Conservation (phyloP, 2,888 invertebrate genomes). For the Pristionchus arcanus region DNA sequence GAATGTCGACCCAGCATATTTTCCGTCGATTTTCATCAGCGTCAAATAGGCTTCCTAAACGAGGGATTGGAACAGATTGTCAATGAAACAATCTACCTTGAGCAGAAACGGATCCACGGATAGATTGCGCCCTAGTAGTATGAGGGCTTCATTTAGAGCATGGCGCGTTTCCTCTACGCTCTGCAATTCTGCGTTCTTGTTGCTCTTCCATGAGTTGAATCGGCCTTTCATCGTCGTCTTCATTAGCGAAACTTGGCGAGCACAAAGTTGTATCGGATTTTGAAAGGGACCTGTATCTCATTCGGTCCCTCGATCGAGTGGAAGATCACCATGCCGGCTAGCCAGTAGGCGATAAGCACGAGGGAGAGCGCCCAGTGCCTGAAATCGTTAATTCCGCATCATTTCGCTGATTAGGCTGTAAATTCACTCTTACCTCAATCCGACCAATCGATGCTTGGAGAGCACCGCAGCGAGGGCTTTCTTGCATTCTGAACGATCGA, state of each 20-base stretch:
- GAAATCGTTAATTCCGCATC: not conserved
- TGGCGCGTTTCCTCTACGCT: not conserved
- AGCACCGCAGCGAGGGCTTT: not conserved
- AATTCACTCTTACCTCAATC: not conserved
- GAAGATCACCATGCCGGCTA: not conserved
- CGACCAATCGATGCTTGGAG: not conserved
- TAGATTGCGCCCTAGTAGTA: not conserved
- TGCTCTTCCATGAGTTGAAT: not conserved
- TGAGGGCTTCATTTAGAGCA: not conserved
- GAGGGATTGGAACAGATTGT: not conserved
- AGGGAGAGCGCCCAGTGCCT: not conserved
- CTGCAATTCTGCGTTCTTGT: not conserved
- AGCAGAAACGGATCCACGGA: not conserved
- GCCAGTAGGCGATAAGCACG: not conserved
- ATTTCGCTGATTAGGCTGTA: not conserved
- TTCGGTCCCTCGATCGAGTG: not conserved
- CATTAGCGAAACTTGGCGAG: too few species aligned
- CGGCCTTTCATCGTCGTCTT: too few species aligned
- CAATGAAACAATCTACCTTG: not conserved
- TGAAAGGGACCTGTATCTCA: not conserved
- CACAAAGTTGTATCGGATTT: too few species aligned
- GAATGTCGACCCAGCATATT: slow-evolving; percentile 2
- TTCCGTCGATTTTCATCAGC: slow-evolving; percentile 6
- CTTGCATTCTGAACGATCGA: not conserved
- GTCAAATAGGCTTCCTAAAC: not conserved